Evolutionary conservation across 2,797 vertebrate species (phyloP).

Genomic region (Ispidina picta): DNA sequence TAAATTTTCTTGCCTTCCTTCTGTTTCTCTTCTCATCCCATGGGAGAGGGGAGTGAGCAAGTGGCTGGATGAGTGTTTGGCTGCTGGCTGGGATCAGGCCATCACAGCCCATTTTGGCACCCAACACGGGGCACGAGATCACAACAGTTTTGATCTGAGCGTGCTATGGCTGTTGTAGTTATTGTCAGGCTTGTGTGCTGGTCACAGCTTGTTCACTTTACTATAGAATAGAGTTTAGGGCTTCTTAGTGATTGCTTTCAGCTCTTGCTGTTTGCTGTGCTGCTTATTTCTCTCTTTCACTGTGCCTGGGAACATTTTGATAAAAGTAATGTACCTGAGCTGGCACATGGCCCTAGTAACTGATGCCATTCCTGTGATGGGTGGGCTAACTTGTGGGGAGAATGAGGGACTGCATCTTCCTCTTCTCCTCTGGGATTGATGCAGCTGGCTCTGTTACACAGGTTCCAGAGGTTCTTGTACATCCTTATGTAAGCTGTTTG

Average conservation of each 20-base stretch:
- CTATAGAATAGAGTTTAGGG: background rate
- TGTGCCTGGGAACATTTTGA: background rate
- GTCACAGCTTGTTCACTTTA: background rate
- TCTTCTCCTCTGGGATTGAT: background rate
- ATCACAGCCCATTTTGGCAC: background rate
- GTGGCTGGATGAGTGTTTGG: background rate
- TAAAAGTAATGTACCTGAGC: background rate
- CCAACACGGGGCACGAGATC: background rate
- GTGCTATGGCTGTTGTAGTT: background rate
- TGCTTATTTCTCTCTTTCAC: background rate
- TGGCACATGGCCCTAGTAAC: background rate
- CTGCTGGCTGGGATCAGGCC: background rate
- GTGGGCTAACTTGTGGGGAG: background rate
- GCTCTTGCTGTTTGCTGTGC: background rate
- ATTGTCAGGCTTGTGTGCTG: background rate
- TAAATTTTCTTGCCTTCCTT: background rate
- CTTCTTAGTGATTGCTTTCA: background rate
- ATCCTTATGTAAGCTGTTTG: background rate
- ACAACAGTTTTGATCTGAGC: background rate
- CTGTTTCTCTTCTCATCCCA: background rate
- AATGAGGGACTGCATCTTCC: background rate
- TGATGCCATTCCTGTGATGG: background rate
- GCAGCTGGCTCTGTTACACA: background rate
- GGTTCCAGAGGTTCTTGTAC: background rate
- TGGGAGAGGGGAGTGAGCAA: background rate